Conservation (phyloP, 1,140 invertebrate genomes). For the Bombus fervidus region DNA sequence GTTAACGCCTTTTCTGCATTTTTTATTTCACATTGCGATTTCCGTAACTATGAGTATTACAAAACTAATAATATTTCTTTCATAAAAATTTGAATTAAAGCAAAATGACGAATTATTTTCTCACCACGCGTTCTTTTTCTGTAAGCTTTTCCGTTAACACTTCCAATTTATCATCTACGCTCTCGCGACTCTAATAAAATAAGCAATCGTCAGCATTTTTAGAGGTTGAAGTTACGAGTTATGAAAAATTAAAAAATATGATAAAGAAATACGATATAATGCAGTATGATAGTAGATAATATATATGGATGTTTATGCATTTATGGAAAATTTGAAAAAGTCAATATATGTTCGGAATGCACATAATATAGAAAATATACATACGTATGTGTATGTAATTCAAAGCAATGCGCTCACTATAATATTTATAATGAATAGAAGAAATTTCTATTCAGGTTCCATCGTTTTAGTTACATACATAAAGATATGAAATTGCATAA, state of each 20-base stretch:
- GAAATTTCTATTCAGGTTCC: not conserved
- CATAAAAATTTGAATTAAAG: not conserved
- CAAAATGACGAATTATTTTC: not conserved
- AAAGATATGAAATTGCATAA: not conserved
- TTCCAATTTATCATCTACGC: constrained; percentile 18
- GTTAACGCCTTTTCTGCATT: constrained; percentile 35
- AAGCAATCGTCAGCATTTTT: not conserved
- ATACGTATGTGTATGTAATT: not conserved
- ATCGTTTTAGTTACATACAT: not conserved
- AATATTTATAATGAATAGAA: not conserved
- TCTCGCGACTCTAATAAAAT: constrained; percentile 22
- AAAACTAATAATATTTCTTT: not conserved
- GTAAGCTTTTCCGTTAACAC: constrained; percentile 31
- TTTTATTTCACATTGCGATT: constrained; percentile 50
- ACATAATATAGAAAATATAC: not conserved
- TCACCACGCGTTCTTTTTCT: constrained; percentile 34
- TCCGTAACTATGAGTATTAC: constrained; percentile 15
- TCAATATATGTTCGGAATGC: not conserved
- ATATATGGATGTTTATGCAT: not conserved
- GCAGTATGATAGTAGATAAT: not conserved
- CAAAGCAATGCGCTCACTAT: not conserved
- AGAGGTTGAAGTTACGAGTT: not conserved
- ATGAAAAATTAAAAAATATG: not conserved
- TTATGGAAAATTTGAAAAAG: not conserved
- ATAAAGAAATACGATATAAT: too few species aligned